Evolutionary conservation across 1,140 invertebrate genomes (phyloP), one percentile per base, ranked within the genome.

Genomic region (Drosophila kepulauana): DNA sequence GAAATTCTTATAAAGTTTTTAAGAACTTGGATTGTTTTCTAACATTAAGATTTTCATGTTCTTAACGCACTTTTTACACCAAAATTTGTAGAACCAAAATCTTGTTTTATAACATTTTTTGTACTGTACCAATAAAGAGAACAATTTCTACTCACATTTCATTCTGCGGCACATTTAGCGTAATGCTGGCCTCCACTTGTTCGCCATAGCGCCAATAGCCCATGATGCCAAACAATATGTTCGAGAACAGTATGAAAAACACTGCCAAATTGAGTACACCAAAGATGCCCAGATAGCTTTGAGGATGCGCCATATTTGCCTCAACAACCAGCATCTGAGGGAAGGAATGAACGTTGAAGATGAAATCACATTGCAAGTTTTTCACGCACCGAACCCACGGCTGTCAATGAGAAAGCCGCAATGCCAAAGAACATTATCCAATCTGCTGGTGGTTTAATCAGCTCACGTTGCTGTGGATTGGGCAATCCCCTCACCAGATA

Each of bases 191-290:
- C 4, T 77, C 58, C 2, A 88, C 84, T 3, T 4, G 38, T 1
- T 87, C 76, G 0, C 82, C 82, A 11, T 66, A 87, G 0, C 84
- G 79, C 82, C 82, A 87, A 25, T 87, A 87, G 1, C 82, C 82
- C 49, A 87, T 79, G 1, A 88, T 65, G 10, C 82, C 82, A 5
- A 87, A 88, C 11, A 82, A 76, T 5, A 82, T 49, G 16, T 87
- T 87, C 0, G 79, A 68, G 8, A 79, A 51, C 7, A 87, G 67
- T 11, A 87, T 88, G 13, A 75, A 88, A 0, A 87, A 33, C 0
- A 87, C 79, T 3, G 82, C 79, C 35, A 87, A 5, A 13, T 87
- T 87, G 1, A 87, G 80, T 1, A 87, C 77, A 1, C 82, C 82
- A 33, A 68, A 87, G 15, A 77, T 3, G 4, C 82, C 82, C 8